A percentile compares a stretch with the other conserved stretches of the same genome.
Evolutionary conservation across 92 coral and sea anemone species (phyloP).

Genomic region (Nematostella vectensis): DNA sequence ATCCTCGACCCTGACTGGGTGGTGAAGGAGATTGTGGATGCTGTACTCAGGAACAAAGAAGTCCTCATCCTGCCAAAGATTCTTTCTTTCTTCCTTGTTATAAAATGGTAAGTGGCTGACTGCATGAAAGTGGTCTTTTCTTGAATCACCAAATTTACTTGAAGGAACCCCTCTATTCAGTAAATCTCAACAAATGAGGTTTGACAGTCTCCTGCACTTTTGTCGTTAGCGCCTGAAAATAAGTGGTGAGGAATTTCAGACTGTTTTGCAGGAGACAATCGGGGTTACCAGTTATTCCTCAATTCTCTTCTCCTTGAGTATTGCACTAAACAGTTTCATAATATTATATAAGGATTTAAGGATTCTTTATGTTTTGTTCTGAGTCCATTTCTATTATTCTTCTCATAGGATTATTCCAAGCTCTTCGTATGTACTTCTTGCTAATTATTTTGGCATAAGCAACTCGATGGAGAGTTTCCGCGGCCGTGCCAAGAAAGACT

Average conservation of each 20-base stretch:
- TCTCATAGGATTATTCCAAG: conserved; percentile 55
- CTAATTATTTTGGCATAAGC: conserved; percentile 73
- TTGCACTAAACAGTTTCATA: no score
- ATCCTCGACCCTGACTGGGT: conserved; percentile 76
- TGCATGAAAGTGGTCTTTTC: background rate
- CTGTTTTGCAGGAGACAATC: background rate
- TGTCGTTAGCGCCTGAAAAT: no score
- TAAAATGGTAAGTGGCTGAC: conserved; percentile 55
- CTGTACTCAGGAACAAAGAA: conserved; percentile 51
- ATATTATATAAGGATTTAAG: background rate
- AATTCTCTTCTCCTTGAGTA: no score
- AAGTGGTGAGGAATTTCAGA: no score
- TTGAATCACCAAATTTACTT: background rate
- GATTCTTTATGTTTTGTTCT: no score
- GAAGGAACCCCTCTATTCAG: background rate
- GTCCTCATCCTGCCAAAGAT: conserved; percentile 61
- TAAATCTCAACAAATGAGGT: no score
- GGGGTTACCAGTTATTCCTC: no score
- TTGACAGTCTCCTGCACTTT: no score
- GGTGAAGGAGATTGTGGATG: conserved; percentile 63
- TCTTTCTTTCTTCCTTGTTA: conserved; percentile 35
- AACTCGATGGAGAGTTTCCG: conserved; percentile 75
- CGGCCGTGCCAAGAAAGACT: conserved; percentile 66
- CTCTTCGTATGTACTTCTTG: conserved; percentile 44
- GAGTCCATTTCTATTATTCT: no score